Evolutionary conservation across 2,888 invertebrate species (phyloP).

Genomic region (Trachelus stipa): DNA sequence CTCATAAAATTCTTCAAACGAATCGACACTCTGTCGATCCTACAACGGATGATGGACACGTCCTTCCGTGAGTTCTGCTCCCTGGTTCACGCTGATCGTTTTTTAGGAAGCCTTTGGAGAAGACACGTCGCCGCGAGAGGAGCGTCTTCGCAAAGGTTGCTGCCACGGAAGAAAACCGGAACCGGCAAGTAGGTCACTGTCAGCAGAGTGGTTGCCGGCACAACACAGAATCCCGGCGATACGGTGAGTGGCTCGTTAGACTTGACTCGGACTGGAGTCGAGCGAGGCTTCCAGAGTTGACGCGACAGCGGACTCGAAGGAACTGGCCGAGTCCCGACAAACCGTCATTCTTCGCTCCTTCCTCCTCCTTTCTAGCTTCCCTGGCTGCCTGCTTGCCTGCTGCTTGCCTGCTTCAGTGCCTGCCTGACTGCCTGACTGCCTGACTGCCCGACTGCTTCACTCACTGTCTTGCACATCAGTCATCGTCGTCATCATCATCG

Average conservation of each 20-base stretch:
- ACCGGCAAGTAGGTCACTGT: constrained; percentile 58
- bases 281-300: constrained; percentile 5
- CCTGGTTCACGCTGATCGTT: too few species aligned
- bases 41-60: too few species aligned
- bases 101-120: too few species aligned
- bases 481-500: constrained; percentile 5
- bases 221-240: constrained; percentile 5
- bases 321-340: constrained; percentile 23
- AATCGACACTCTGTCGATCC: too few species aligned
- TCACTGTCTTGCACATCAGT: neutral
- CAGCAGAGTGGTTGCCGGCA: constrained; percentile 20
- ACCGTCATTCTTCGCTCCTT: constrained; percentile 11
- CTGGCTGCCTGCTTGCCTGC: neutral
- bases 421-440: neutral
- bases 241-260: constrained; percentile 9
- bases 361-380: constrained; percentile 9
- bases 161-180: constrained; percentile 32
- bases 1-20: too few species aligned
- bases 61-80: too few species aligned
- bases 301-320: constrained; percentile 37
- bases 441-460: neutral
- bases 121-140: too few species aligned
- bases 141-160: neutral
- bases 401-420: neutral
- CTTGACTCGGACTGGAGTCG: neutral